Evolutionary conservation across 2,113 vertebrate species (phyloP).

Genomic region (Cyphomyrus plagiostoma): DNA sequence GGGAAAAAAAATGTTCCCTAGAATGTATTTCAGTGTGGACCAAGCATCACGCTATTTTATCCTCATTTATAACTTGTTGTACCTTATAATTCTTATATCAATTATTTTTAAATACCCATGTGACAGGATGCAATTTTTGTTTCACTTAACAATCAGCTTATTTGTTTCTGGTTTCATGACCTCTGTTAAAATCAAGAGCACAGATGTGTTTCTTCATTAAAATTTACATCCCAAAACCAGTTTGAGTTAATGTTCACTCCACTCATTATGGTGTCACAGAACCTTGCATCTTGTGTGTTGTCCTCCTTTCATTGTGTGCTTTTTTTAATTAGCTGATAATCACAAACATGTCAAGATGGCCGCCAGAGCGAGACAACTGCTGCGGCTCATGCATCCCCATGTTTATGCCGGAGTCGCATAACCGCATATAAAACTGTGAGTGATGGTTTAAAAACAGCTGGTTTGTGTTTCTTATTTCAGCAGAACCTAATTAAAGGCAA

Average conservation of each 20-base stretch:
- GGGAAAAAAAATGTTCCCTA: neutral
- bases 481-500: conserved; percentile 17
- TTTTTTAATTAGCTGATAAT: neutral
- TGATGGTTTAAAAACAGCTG: conserved; percentile 13
- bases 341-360: neutral
- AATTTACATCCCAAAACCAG: neutral
- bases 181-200: neutral
- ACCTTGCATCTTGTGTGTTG: neutral
- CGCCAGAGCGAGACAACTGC: neutral
- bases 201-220: neutral
- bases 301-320: neutral
- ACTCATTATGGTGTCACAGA: neutral
- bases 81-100: neutral
- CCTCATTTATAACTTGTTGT: neutral
- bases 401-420: neutral
- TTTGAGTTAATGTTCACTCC: neutral
- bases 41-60: neutral
- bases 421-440: neutral
- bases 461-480: conserved; percentile 2
- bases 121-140: neutral
- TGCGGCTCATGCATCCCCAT: neutral
- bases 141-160: conserved; percentile 1
- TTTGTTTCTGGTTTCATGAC: neutral
- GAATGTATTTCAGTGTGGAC: neutral
- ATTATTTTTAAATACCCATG: neutral